Conservation (phyloP, 53 echinoderm and acorn worm species). For the Mesocentrotus franciscanus region DNA sequence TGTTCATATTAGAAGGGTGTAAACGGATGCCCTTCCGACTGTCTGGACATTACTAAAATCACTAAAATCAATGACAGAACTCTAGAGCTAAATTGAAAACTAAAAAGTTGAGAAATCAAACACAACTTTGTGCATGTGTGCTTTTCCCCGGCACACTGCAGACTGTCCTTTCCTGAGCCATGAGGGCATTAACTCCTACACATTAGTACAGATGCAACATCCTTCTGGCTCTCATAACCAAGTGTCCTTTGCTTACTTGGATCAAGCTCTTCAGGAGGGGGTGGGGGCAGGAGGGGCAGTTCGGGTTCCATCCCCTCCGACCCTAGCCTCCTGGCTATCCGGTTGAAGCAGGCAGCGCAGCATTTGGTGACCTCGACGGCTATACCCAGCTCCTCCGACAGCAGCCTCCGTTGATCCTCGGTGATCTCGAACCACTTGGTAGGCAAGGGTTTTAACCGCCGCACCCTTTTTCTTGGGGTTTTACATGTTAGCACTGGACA, state of each 20-base stretch:
- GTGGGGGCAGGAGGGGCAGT: slow-evolving; percentile 55
- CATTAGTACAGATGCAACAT: no score
- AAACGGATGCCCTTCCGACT: no score
- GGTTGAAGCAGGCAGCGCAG: slow-evolving; percentile 96
- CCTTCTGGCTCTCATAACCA: not conserved
- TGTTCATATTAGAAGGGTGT: no score
- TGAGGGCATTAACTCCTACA: no score
- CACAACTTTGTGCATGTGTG: no score
- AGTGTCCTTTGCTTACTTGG: slow-evolving; percentile 61
- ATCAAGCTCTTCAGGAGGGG: slow-evolving; percentile 70
- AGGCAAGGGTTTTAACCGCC: slow-evolving; percentile 91
- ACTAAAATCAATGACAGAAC: no score
- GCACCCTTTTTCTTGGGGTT: slow-evolving; percentile 87
- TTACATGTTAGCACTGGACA: slow-evolving; percentile 99
- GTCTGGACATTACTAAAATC: no score
- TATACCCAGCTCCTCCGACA: slow-evolving; percentile 95
- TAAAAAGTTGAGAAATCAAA: no score
- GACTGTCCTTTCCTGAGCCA: no score
- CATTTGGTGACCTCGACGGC: slow-evolving; percentile 90
- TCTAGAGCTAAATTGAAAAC: no score
- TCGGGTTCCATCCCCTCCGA: slow-evolving; percentile 83
- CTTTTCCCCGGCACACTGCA: no score
- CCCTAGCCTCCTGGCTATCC: slow-evolving; percentile 90
- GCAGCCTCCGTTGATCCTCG: slow-evolving; percentile 81
- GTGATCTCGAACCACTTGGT: slow-evolving; percentile 94